These are phyloP conservation scores for Axinella damicornis DNA, from an alignment of 37 sponge, comb jelly and placozoan genomes.

Conservation along the genomic window DNA sequence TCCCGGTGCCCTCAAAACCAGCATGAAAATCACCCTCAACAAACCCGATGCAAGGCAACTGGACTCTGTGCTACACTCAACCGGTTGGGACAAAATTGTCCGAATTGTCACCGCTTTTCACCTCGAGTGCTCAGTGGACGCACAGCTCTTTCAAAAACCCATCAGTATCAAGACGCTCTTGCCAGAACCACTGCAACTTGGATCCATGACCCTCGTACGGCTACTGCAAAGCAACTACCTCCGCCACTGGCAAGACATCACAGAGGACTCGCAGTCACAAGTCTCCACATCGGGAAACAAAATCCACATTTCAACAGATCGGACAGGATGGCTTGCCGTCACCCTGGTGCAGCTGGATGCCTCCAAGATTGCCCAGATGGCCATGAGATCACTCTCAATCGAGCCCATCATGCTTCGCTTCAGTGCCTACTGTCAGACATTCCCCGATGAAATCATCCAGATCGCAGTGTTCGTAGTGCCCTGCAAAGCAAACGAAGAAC, in stretches of 20 bases:
- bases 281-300: background rate
- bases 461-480: constrained; percentile 41
- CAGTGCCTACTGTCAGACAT: constrained; percentile 9
- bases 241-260: constrained; percentile 65
- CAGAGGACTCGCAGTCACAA: constrained; percentile 12
- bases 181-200: background rate
- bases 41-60: constrained; percentile 28
- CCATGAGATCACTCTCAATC: constrained; percentile 25
- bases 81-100: constrained; percentile 50
- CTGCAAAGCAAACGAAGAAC: constrained; percentile 25
- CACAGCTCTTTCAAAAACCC: constrained; percentile 26
- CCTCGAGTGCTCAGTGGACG: constrained; percentile 18
- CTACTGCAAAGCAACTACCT: constrained; percentile 64
- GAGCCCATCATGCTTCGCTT: constrained; percentile 38
- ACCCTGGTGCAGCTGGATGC: constrained; percentile 30
- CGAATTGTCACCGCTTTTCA: constrained; percentile 20
- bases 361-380: constrained; percentile 43
- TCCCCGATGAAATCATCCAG: constrained; percentile 38
- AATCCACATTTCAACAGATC: constrained; percentile 30
- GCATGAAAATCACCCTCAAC: constrained; percentile 33
- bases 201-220: background rate
- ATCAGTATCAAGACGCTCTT: background rate
- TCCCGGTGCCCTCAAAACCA: constrained; percentile 17
- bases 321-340: constrained; percentile 47
- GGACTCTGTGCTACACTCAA: constrained; percentile 6